Evolutionary conservation across 2,113 vertebrate species (phyloP).

Genomic region (Dascyllus trimaculatus): DNA sequence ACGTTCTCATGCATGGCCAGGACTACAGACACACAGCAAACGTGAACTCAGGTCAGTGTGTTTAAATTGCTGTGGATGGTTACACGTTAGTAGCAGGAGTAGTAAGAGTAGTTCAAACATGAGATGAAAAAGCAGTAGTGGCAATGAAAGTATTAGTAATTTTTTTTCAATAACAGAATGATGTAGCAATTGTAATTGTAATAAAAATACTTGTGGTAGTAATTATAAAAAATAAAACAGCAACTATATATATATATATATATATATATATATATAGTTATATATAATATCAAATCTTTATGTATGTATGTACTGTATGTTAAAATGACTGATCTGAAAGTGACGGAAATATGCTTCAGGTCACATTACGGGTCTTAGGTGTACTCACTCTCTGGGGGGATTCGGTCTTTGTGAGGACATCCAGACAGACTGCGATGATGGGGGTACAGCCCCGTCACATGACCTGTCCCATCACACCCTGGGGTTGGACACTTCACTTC

Average conservation of each 20-base stretch:
- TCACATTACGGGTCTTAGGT: background rate
- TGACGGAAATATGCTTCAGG: no score
- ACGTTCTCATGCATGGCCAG: constrained; percentile 99
- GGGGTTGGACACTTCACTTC: constrained; percentile 98
- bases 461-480: constrained; percentile 96
- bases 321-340: no score
- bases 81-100: background rate
- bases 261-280: no score
- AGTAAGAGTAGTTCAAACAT: background rate
- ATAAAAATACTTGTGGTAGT: no score
- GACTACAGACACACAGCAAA: constrained; percentile 85
- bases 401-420: constrained; percentile 98
- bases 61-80: constrained; percentile 20
- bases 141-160: background rate
- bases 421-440: constrained; percentile 98
- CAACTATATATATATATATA: no score
- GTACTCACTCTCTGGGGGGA: constrained; percentile 95
- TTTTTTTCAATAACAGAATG: background rate
- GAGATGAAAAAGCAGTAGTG: background rate
- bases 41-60: constrained; percentile 42
- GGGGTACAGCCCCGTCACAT: constrained; percentile 97
- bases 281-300: no score
- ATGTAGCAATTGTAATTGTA: no score
- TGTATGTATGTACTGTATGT: no score
- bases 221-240: no score